Evolutionary conservation across 2,888 invertebrate species (phyloP).

Genomic region (Tipula helvola): DNA sequence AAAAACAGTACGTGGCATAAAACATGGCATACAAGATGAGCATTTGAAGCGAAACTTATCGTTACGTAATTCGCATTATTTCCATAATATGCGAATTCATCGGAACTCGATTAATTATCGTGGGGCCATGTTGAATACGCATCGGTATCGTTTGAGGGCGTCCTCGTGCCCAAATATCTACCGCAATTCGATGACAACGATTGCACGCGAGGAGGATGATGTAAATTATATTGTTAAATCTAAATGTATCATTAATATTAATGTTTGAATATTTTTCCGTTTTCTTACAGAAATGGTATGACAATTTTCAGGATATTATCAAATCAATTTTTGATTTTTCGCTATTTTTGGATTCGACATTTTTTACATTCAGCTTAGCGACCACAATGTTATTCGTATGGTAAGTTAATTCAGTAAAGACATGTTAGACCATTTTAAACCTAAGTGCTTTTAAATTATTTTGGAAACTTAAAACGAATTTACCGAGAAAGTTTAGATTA

Average conservation of each 20-base stretch:
- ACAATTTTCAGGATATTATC: constrained; percentile 49
- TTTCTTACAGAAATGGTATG: constrained; percentile 52
- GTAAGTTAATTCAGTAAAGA: constrained; percentile 53
- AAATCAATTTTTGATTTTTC: constrained; percentile 68
- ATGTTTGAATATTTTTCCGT: constrained; percentile 11
- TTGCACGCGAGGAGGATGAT: constrained; percentile 62
- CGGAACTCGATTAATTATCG: constrained; percentile 76
- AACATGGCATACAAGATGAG: not conserved
- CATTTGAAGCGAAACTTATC: constrained; percentile 31
- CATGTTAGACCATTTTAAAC: no score
- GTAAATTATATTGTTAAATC: constrained; percentile 31
- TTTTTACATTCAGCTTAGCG: constrained; percentile 68
- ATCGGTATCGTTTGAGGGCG: constrained; percentile 67
- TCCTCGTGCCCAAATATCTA: constrained; percentile 88
- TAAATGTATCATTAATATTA: constrained; percentile 17
- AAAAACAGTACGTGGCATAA: constrained; percentile 16
- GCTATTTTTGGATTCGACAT: constrained; percentile 63
- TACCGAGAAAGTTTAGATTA: no score
- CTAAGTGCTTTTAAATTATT: no score
- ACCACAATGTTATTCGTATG: constrained; percentile 82
- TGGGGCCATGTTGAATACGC: constrained; percentile 71
- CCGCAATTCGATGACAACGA: constrained; percentile 77
- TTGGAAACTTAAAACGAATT: no score
- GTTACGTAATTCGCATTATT: constrained; percentile 46
- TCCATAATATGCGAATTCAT: constrained; percentile 55